Percentiles rank a stretch among this genome's conserved stretches.
Evolutionary conservation across 2,113 vertebrate species (phyloP).

Genomic region (Sorex araneus): DNA sequence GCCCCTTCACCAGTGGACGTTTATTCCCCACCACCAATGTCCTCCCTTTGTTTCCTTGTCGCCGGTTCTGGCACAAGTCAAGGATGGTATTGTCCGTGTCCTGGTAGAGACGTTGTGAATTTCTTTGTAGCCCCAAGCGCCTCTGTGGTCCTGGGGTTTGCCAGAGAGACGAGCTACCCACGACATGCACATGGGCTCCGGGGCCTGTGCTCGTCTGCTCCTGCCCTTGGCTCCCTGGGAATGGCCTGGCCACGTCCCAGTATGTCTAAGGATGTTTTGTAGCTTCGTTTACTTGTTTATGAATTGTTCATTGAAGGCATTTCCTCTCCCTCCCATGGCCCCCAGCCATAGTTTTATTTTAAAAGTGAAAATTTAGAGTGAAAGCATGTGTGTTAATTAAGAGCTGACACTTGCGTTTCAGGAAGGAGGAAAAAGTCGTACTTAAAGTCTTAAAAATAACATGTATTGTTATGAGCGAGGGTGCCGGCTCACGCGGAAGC

Average conservation of each 20-base stretch:
- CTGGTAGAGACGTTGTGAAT: background rate
- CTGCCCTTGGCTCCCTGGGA: no score
- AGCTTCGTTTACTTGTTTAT: background rate
- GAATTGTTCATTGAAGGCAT: constrained; percentile 19
- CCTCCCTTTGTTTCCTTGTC: no score
- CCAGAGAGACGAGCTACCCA: background rate
- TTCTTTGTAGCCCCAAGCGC: background rate
- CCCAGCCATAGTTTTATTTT: constrained; percentile 63
- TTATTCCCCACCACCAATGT: no score
- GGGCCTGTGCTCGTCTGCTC: no score
- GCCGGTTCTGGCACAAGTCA: background rate
- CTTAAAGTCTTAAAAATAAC: constrained; percentile 71
- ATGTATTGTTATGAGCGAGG: constrained; percentile 55
- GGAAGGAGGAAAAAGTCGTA: constrained; percentile 59
- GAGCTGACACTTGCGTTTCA: constrained; percentile 58
- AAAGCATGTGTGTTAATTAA: constrained; percentile 65
- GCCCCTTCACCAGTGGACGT: no score
- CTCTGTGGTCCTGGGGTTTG: background rate
- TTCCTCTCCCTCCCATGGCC: background rate
- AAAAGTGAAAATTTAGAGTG: constrained; percentile 69
- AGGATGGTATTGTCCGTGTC: background rate
- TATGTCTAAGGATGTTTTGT: background rate
- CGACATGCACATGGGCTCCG: background rate
- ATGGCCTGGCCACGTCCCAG: background rate
- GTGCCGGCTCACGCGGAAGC: constrained; percentile 68